Conservation (phyloP, 2,888 invertebrate species). For the Macaria notata region DNA sequence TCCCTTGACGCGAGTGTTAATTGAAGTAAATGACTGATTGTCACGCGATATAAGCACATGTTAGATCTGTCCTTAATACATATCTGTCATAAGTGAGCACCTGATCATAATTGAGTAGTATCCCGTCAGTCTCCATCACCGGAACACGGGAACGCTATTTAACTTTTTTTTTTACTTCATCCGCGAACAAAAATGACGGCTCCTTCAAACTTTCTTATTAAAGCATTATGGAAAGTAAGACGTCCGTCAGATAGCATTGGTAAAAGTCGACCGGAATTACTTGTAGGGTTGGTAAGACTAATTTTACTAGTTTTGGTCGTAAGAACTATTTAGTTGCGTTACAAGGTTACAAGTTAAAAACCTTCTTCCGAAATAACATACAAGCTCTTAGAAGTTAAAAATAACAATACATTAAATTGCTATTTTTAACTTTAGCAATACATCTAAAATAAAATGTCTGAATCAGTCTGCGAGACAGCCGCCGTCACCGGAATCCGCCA, state of each 20-base stretch:
- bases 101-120: slow-evolving; percentile 33
- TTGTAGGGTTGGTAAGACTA: slow-evolving; percentile 24
- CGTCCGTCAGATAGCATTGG: slow-evolving; percentile 46
- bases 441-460: no score
- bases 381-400: no score
- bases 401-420: no score
- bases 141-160: slow-evolving; percentile 49
- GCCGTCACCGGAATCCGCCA: slow-evolving; percentile 1
- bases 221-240: slow-evolving; percentile 58
- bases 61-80: no score
- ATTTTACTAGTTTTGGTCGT: no score
- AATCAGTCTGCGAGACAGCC: slow-evolving; percentile 2
- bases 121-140: slow-evolving; percentile 35
- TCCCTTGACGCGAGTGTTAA: no score
- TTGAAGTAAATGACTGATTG: no score
- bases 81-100: slow-evolving; percentile 2
- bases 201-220: slow-evolving; percentile 66
- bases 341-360: no score
- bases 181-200: slow-evolving; percentile 46
- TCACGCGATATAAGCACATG: no score
- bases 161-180: slow-evolving; percentile 51
- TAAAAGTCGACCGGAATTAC: slow-evolving; percentile 25
- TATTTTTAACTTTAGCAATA: no score
- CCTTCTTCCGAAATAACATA: no score
- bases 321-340: no score